Conservation (phyloP, 2,797 vertebrate species). For the Valencia hispanica region DNA sequence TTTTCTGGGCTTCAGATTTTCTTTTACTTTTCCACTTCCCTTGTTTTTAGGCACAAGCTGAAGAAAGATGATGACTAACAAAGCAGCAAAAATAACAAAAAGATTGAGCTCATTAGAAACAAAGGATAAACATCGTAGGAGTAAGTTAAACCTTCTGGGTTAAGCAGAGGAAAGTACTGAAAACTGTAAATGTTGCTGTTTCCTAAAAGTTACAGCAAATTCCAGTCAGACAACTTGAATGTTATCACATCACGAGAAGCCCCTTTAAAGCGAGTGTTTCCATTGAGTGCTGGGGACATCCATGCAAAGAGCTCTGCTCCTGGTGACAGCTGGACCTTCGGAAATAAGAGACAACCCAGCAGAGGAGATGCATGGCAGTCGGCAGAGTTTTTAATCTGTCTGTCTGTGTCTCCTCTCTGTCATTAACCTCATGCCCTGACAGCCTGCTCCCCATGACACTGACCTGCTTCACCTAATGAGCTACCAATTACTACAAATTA, state of each 20-base stretch:
- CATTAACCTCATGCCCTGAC: constrained; percentile 82
- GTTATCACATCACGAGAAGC: neutral
- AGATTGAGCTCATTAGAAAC: neutral
- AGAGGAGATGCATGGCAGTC: constrained; percentile 55
- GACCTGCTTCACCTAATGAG: constrained; percentile 83
- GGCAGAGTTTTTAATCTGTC: constrained; percentile 74
- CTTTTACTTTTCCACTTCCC: neutral
- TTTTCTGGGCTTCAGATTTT: neutral
- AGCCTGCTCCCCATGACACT: constrained; percentile 78
- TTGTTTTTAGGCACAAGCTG: neutral
- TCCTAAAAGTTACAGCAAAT: neutral
- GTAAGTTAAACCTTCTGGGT: neutral
- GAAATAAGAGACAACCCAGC: constrained; percentile 44
- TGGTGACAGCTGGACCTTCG: constrained; percentile 61
- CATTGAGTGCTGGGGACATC: constrained; percentile 16
- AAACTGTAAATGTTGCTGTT: neutral
- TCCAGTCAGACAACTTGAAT: neutral
- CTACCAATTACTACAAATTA: constrained; percentile 86
- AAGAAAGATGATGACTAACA: neutral
- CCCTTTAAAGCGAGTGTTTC: neutral
- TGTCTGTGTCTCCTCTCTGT: constrained; percentile 76
- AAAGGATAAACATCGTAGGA: neutral
- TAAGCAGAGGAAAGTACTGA: neutral
- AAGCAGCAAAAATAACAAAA: neutral
- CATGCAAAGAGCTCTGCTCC: constrained; percentile 43